These are phyloP conservation scores for Periphyllus acericola DNA, from an alignment of 2,888 invertebrate genomes.

Conservation along the genomic window DNA sequence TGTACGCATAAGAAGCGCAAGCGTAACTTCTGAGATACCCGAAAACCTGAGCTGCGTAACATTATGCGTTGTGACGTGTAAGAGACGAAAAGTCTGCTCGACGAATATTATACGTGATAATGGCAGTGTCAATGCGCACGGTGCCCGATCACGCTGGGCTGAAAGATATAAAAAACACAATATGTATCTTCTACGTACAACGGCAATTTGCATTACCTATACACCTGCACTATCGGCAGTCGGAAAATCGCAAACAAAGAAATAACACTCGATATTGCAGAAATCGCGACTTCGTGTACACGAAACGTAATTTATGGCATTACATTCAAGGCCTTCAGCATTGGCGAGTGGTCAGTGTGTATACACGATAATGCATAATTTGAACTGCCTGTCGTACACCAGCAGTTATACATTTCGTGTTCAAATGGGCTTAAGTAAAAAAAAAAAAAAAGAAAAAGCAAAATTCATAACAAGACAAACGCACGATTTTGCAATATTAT, in stretches of 20 bases:
- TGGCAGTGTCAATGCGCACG: not conserved
- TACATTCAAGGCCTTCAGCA: not conserved
- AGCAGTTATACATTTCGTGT: too few relatives aligned
- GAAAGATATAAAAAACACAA: not conserved
- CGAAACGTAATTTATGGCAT: not conserved
- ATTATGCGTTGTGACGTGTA: too few relatives aligned
- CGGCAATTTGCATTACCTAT: not conserved
- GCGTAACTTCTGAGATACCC: too few relatives aligned
- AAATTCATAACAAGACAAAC: too few relatives aligned
- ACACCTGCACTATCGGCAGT: not conserved
- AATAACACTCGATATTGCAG: not conserved
- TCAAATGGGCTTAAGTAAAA: too few relatives aligned
- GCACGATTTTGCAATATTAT: too few relatives aligned
- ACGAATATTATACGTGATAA: too few relatives aligned
- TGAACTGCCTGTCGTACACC: not conserved
- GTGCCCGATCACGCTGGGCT: not conserved
- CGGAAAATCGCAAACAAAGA: not conserved
- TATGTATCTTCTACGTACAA: not conserved
- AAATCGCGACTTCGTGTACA: not conserved
- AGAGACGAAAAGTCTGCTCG: too few relatives aligned
- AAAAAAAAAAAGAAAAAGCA: too few relatives aligned
- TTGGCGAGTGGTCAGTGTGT: not conserved
- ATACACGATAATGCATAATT: not conserved
- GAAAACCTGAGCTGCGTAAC: too few relatives aligned
- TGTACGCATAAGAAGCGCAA: too few relatives aligned